Evolutionary conservation across 2,797 vertebrate species (phyloP).

Genomic region (Eidolon dupreanum): DNA sequence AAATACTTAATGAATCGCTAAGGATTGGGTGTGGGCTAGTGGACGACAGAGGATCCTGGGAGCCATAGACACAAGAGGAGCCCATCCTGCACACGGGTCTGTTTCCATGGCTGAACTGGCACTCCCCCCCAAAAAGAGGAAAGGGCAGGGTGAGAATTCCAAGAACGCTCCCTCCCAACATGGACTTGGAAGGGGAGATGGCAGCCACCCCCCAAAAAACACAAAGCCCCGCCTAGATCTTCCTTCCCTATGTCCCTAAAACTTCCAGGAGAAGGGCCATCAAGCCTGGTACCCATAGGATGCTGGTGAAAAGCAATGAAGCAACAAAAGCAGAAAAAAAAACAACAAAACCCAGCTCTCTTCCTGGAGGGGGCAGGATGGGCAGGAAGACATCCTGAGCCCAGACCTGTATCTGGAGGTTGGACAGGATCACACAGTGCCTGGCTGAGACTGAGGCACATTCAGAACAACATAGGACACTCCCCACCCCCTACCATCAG

Average conservation of each 20-base stretch:
- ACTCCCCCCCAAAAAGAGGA: neutral
- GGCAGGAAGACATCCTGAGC: neutral
- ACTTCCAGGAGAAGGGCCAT: neutral
- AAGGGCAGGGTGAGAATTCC: neutral
- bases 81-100: neutral
- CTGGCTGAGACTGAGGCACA: neutral
- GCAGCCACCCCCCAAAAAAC: neutral
- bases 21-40: neutral
- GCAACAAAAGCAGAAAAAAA: neutral
- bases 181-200: neutral
- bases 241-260: neutral
- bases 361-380: rapidly evolving
- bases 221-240: neutral
- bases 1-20: neutral
- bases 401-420: neutral
- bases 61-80: neutral
- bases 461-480: neutral
- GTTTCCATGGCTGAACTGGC: too few relatives aligned
- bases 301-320: neutral
- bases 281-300: too few relatives aligned
- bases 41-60: rapidly evolving
- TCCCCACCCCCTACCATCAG: too few relatives aligned
- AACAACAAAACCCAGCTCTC: neutral
- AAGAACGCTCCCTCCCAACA: neutral
- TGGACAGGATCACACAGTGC: neutral